These are phyloP conservation scores for Meteorus cinctellus DNA, from an alignment of 2,888 invertebrate genomes.

Conservation along the genomic window DNA sequence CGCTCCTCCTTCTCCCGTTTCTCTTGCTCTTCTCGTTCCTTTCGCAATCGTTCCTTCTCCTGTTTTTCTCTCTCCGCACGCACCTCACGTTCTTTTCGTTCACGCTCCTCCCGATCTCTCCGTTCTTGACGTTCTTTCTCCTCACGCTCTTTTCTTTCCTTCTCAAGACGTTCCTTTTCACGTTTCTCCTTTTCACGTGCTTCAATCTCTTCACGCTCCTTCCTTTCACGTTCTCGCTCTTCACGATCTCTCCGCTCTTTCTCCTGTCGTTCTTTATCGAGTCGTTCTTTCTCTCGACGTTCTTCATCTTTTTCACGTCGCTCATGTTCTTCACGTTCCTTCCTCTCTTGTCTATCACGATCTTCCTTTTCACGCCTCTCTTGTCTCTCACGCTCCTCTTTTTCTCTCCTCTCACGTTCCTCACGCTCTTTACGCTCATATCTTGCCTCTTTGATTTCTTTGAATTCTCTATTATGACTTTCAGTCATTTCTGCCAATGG, in stretches of 20 bases:
- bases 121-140: conserved; percentile 59
- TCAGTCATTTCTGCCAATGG: conserved; percentile 49
- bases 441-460: conserved; percentile 60
- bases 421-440: conserved; percentile 63
- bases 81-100: conserved; percentile 64
- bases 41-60: conserved; percentile 66
- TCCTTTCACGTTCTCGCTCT: conserved; percentile 48
- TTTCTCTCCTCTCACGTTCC: conserved; percentile 64
- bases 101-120: conserved; percentile 58
- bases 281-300: conserved; percentile 65
- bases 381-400: conserved; percentile 62
- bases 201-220: conserved; percentile 59
- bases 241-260: conserved; percentile 55
- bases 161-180: conserved; percentile 62
- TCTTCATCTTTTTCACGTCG: conserved; percentile 61
- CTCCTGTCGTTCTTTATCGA: conserved; percentile 64
- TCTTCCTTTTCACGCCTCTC: conserved; percentile 62
- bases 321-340: conserved; percentile 64
- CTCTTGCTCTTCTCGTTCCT: conserved; percentile 69
- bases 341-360: conserved; percentile 56
- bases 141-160: conserved; percentile 61
- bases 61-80: conserved; percentile 64
- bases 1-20: conserved; percentile 72
- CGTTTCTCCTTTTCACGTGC: conserved; percentile 58
- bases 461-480: conserved; percentile 53